phyloP scores from a whole-genome alignment of 2,113 vertebrate species.

The Melanostigma gelatinosum region DNA sequence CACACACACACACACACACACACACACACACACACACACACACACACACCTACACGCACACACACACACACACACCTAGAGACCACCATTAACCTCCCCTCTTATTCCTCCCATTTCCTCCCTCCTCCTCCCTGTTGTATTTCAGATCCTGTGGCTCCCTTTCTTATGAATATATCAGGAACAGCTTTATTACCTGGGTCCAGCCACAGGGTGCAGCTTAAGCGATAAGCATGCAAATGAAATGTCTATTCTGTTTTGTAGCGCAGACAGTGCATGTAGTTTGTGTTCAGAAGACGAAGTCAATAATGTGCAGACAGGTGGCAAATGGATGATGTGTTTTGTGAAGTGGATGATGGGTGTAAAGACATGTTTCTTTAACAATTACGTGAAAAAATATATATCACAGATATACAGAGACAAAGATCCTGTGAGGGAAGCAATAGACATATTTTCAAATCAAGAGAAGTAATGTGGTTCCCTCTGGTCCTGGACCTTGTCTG shows the following conservation, averaged over 20 bases:
- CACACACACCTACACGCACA: background rate
- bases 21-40: background rate
- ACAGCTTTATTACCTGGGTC: constrained; percentile 59
- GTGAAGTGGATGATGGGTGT: background rate
- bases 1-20: background rate
- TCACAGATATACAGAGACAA: background rate
- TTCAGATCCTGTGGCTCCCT: constrained; percentile 7
- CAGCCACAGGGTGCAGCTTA: constrained; percentile 1
- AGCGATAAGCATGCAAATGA: background rate
- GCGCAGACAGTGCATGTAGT: too few relatives aligned
- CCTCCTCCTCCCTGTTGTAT: constrained; percentile 1
- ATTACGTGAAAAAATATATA: background rate
- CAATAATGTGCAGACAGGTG: background rate
- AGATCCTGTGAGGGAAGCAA: background rate
- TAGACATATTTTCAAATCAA: constrained; percentile 4
- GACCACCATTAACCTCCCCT: background rate
- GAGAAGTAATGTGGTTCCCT: constrained; percentile 1
- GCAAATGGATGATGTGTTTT: background rate
- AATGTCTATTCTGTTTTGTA: background rate
- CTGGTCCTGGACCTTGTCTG: constrained; percentile 11
- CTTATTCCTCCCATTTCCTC: background rate
- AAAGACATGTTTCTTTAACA: background rate
- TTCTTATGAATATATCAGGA: constrained; percentile 46
- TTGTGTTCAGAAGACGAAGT: too few relatives aligned
- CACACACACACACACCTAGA: background rate